These are phyloP conservation scores for Papilio aristodemus DNA, from an alignment of 1,140 invertebrate species.

Conservation along the genomic window DNA sequence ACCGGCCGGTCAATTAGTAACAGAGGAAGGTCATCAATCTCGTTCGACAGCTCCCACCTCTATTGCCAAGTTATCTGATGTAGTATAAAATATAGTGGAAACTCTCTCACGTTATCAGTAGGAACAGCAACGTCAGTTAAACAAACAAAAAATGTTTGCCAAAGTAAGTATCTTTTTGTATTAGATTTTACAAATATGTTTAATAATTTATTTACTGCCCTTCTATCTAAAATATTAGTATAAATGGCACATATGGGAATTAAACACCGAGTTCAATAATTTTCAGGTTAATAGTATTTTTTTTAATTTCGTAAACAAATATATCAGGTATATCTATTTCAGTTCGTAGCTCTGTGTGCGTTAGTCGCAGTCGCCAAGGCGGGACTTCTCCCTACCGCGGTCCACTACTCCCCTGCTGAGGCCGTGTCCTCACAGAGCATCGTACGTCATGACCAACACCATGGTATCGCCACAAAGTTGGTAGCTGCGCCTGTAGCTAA, in stretches of 20 bases:
- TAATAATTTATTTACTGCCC: too few species aligned
- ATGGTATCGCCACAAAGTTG: slow-evolving; percentile 4
- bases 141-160: slow-evolving; percentile 37
- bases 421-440: slow-evolving; percentile 69
- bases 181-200: too few species aligned
- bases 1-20: not conserved
- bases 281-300: too few species aligned
- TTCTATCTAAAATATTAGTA: too few species aligned
- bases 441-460: slow-evolving; percentile 59
- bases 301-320: too few species aligned
- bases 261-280: too few species aligned
- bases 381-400: slow-evolving; percentile 48
- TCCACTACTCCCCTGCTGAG: slow-evolving; percentile 57
- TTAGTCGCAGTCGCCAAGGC: slow-evolving; percentile 55
- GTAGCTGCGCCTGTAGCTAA: slow-evolving; percentile 41
- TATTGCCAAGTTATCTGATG: slow-evolving; percentile 9
- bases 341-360: slow-evolving; percentile 59
- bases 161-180: slow-evolving; percentile 42
- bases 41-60: slow-evolving; percentile 52
- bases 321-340: too few species aligned
- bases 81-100: slow-evolving; percentile 5
- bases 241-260: too few species aligned
- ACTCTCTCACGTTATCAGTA: slow-evolving; percentile 13
- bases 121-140: not conserved
- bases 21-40: slow-evolving; percentile 48